These are phyloP conservation scores for Donacobius atricapilla DNA, from an alignment of 2,113 vertebrate species.

Conservation along the genomic window DNA sequence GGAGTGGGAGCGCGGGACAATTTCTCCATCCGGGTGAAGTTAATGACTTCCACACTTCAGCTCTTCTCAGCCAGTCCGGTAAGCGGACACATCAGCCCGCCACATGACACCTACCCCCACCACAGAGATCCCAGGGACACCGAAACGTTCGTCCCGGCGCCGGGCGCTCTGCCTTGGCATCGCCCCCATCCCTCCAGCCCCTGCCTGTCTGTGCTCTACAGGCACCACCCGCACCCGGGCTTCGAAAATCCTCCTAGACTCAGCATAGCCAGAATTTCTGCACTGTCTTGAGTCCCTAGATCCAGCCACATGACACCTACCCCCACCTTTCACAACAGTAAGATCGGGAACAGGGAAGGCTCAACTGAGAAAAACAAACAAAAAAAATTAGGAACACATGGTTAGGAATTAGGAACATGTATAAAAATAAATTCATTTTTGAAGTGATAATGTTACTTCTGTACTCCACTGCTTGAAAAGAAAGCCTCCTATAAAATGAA, in stretches of 20 bases:
- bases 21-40: not conserved
- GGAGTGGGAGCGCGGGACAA: accelerated
- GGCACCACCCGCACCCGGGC: accelerated
- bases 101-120: too few species aligned
- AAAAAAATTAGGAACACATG: too few species aligned
- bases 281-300: not conserved
- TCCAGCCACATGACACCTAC: accelerated
- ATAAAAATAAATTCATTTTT: not conserved
- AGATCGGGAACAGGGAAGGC: not conserved
- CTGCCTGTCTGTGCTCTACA: accelerated
- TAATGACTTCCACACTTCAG: not conserved
- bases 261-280: not conserved
- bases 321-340: not conserved
- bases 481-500: not conserved
- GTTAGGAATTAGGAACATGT: not conserved
- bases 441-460: not conserved
- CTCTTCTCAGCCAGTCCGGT: not conserved
- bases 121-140: not conserved
- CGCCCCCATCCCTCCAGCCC: accelerated
- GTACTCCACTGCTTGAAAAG: not conserved
- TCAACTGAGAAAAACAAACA: not conserved
- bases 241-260: accelerated
- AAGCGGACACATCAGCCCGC: not conserved
- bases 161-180: not conserved
- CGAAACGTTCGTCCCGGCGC: accelerated